Conservation (phyloP, 53 echinoderm and acorn worm genomes). For the Hippasteria phrygiana region DNA sequence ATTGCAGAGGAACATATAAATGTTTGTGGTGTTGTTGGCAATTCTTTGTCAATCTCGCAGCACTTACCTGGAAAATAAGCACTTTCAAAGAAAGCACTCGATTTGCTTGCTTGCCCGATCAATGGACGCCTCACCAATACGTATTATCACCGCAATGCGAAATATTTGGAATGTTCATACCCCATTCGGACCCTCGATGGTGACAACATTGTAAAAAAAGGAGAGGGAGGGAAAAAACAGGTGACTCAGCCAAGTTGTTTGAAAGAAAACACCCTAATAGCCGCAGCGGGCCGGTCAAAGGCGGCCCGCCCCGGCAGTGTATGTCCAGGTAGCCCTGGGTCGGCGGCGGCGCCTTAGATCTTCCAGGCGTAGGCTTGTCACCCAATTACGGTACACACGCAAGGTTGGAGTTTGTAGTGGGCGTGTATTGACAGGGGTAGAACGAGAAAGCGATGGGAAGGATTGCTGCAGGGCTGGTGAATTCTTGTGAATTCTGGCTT, state of each 20-base stretch:
- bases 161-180: slow-evolving; percentile 10
- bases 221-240: too few relatives aligned
- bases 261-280: slow-evolving; percentile 32
- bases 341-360: neutral
- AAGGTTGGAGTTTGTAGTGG: neutral
- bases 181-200: neutral
- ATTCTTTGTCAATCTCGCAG: too few relatives aligned
- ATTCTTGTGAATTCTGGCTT: too few relatives aligned
- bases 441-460: too few relatives aligned
- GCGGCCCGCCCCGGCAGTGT: neutral
- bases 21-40: too few relatives aligned
- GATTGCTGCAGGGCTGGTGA: too few relatives aligned
- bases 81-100: neutral
- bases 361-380: neutral
- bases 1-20: too few relatives aligned
- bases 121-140: neutral
- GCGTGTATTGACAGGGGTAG: neutral
- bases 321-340: slow-evolving; percentile 14
- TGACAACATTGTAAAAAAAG: slow-evolving; percentile 15
- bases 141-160: slow-evolving; percentile 22
- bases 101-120: neutral
- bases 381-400: slow-evolving; percentile 21
- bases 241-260: slow-evolving; percentile 46
- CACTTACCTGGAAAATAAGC: too few relatives aligned
- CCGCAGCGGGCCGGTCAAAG: slow-evolving; percentile 18